phyloP scores from a whole-genome alignment of 2,888 invertebrate species.

The Amblyjoppa proteus region DNA sequence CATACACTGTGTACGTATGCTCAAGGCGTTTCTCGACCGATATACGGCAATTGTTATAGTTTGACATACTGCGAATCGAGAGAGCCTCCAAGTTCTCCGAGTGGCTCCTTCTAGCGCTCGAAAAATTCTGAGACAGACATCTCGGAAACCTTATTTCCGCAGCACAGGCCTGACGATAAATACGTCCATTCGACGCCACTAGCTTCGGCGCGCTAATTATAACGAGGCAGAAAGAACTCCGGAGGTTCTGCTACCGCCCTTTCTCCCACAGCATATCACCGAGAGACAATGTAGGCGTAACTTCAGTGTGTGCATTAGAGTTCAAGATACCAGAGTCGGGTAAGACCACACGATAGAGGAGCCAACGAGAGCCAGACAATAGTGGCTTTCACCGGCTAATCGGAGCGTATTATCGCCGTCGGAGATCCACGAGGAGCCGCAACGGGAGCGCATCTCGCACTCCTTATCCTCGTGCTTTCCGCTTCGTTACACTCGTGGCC shows the following conservation, averaged over 20 bases:
- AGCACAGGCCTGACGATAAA: not conserved
- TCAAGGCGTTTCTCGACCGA: too few species aligned
- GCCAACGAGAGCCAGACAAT: constrained; percentile 52
- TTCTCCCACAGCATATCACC: constrained; percentile 29
- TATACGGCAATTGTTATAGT: too few species aligned
- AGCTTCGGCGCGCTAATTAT: constrained; percentile 44
- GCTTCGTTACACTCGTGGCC: not conserved
- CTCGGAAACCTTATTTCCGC: not conserved
- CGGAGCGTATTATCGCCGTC: constrained; percentile 58
- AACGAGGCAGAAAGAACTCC: constrained; percentile 33
- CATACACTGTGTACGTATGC: too few species aligned
- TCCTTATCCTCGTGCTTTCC: not conserved
- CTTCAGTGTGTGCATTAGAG: not conserved
- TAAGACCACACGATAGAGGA: constrained; percentile 23
- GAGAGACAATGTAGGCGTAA: constrained; percentile 20
- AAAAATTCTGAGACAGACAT: not conserved
- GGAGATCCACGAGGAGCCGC: constrained; percentile 42
- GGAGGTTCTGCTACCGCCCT: constrained; percentile 15
- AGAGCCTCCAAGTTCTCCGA: not conserved
- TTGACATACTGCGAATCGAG: not conserved
- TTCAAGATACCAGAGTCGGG: constrained; percentile 4
- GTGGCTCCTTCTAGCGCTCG: not conserved
- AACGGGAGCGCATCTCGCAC: constrained; percentile 25
- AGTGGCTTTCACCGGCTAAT: constrained; percentile 59
- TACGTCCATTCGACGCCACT: constrained; percentile 2